phyloP scores from a whole-genome alignment of 1,140 invertebrate genomes.

The Papilio machaon region DNA sequence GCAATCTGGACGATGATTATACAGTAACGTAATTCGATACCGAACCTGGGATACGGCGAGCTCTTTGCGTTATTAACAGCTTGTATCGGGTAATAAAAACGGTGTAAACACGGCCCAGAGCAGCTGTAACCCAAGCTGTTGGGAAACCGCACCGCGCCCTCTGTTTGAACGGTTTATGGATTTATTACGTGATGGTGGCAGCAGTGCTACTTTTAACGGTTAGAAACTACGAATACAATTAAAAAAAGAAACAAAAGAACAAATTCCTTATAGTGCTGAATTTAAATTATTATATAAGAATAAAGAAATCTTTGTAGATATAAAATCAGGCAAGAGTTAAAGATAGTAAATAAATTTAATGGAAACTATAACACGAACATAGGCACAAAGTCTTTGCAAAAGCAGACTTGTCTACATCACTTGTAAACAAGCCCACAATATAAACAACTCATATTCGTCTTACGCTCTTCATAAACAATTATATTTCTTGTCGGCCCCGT shows the following conservation, averaged over 20 bases:
- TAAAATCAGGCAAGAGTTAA: too few species aligned
- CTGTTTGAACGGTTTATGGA: conserved; percentile 23
- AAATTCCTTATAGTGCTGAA: neutral
- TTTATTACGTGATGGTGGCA: conserved; percentile 15
- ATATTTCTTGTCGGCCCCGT: conserved; percentile 28
- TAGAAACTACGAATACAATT: neutral
- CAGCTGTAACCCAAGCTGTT: conserved; percentile 40
- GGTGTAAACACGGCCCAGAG: conserved; percentile 13
- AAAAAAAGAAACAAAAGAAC: neutral
- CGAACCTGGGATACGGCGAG: neutral
- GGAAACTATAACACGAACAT: too few species aligned
- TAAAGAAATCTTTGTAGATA: too few species aligned
- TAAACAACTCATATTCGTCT: neutral
- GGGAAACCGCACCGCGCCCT: conserved; percentile 37
- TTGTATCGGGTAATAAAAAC: conserved; percentile 32
- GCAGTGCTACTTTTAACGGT: neutral
- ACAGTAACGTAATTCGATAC: conserved; percentile 18
- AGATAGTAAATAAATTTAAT: too few species aligned
- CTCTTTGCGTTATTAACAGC: conserved; percentile 24
- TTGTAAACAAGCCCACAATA: neutral
- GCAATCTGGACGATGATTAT: neutral
- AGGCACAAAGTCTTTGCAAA: too few species aligned
- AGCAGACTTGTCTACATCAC: neutral
- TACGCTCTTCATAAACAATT: conserved; percentile 25
- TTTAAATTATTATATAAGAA: too few species aligned